Base-by-base conservation (phyloP, 2,888 invertebrate genomes). In the Pandemis cinnamomeana region DNA sequence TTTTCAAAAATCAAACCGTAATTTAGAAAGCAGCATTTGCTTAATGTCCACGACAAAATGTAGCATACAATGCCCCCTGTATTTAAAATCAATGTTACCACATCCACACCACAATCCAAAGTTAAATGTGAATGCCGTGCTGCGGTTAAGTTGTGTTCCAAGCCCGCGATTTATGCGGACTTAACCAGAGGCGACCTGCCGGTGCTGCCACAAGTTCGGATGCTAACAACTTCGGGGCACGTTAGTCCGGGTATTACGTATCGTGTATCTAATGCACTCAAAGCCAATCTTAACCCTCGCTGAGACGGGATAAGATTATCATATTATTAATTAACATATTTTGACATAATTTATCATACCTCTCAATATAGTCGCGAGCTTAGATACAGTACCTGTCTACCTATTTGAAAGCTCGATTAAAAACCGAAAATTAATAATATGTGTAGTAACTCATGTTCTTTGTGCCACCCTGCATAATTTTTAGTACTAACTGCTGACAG, bases 71-170 rank as follows among this genome's bases (percentile, higher is more conserved):
- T 0, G 44, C 44, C 13, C 11, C 11, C 53, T 15, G n/a, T 53
- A 7, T 53, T 53, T 7, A 27, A 72, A 69, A 68, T 72, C 55
- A 41, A 69, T 63, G 48, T 41, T 8, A 58, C 68, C 68, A 62
- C 42, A 72, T 55, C 27, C 41, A 58, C n/a, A 27, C 63, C 68
- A 68, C 68, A 69, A 69, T 64, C 58, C 64, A 80, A 82, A 84
- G 82, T 83, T 85, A 82, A 83, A 84, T 86, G 82, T 75, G 79
- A 81, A 80, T 82, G 77, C 80, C 78, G 67, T 80, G 84, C 81
- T 77, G 80, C 78, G 84, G 84, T 79, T 79, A 78, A 75, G 75
- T 76, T 77, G 78, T 75, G 15, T 58, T 77, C 81, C 73, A 66
- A 71, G 71, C 61, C 67, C 51, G 27, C 71, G 67, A 71, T 71